Evolutionary conservation across 2,888 invertebrate genomes (phyloP).

Genomic region (Pomacea canaliculata): DNA sequence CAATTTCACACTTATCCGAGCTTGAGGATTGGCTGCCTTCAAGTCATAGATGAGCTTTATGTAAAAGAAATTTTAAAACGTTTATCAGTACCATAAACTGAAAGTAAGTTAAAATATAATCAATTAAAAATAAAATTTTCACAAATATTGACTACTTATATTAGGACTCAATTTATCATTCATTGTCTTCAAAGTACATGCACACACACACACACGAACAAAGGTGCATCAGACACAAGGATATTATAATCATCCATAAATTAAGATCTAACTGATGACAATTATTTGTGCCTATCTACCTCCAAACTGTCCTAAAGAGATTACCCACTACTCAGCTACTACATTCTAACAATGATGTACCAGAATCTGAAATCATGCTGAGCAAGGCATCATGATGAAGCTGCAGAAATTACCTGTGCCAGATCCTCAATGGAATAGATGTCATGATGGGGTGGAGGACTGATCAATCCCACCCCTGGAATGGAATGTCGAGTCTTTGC

Average conservation of each 20-base stretch:
- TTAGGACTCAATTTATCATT: not conserved
- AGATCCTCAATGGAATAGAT: conserved; percentile 99
- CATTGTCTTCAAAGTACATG: too few species aligned
- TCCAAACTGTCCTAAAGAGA: too few species aligned
- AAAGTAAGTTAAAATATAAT: not conserved
- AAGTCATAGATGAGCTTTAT: conserved; percentile 94
- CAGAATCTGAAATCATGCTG: too few species aligned
- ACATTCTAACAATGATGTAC: too few species aligned
- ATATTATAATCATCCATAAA: too few species aligned
- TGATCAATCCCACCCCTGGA: conserved; percentile 96
- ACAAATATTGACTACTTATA: not conserved
- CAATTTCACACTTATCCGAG: conserved; percentile 95
- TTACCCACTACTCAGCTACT: too few species aligned
- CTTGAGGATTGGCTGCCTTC: conserved; percentile 95
- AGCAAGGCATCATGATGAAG: too few species aligned
- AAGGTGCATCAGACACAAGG: not conserved
- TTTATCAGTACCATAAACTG: not conserved
- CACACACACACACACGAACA: conserved; percentile 7
- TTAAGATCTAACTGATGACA: too few species aligned
- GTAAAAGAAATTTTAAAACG: not conserved
- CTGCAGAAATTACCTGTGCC: conserved; percentile 77
- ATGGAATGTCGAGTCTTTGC: conserved; percentile 96
- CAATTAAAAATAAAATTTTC: too few species aligned
- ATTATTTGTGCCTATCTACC: not conserved
- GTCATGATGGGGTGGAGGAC: conserved; percentile 99